phyloP scores from a whole-genome alignment of 2,113 vertebrate species.

The Candoia aspera region DNA sequence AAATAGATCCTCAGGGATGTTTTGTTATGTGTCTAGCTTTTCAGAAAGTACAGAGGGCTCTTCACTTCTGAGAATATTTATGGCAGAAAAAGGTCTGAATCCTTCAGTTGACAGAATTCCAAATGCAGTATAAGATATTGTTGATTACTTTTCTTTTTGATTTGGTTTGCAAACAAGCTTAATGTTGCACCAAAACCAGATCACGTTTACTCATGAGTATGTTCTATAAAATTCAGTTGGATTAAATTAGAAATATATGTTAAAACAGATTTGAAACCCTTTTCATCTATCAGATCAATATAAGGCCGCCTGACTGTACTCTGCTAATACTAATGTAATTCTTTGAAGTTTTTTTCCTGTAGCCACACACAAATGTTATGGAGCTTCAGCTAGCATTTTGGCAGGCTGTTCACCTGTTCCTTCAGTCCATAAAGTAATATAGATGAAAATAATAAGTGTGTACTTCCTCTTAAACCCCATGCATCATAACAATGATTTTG shows the following conservation, averaged over 20 bases:
- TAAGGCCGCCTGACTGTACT: neutral
- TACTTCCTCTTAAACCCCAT: neutral
- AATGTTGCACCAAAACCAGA: neutral
- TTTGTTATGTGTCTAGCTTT: constrained; percentile 39
- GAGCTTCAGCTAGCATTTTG: neutral
- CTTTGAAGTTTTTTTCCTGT: neutral
- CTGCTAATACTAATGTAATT: neutral
- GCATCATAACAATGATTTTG: neutral
- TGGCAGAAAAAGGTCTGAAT: constrained; percentile 43
- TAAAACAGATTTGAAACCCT: neutral
- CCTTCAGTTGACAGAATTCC: constrained; percentile 43
- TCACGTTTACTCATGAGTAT: constrained; percentile 10
- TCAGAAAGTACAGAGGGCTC: constrained; percentile 38
- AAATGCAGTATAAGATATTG: constrained; percentile 29
- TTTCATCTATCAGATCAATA: neutral
- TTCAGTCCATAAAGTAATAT: neutral
- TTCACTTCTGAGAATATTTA: constrained; percentile 42
- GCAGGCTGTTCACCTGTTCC: neutral
- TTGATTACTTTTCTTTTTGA: constrained; percentile 49
- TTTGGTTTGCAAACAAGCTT: constrained; percentile 7
- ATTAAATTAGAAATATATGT: neutral
- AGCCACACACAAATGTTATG: neutral
- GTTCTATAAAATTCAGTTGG: neutral
- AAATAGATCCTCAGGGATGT: constrained; percentile 47
- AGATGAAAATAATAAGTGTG: neutral